Evolutionary conservation across 2,888 invertebrate genomes (phyloP).

Genomic region (Cephus nigrinus): DNA sequence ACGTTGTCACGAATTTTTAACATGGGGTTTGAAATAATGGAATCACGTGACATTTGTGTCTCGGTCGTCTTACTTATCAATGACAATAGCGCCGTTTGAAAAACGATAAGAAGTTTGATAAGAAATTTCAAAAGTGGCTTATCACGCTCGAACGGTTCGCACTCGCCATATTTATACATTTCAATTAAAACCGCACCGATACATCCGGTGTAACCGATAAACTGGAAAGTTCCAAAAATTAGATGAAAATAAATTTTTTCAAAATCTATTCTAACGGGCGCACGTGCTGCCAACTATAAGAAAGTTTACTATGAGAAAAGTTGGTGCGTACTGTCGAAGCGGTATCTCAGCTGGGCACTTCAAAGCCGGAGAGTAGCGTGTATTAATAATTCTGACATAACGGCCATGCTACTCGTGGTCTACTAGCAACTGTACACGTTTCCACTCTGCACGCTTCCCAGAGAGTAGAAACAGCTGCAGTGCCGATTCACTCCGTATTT

Average conservation of each 20-base stretch:
- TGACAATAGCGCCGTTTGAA: not conserved
- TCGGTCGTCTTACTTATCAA: not conserved
- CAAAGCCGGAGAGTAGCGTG: not conserved
- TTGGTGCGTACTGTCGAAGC: not conserved
- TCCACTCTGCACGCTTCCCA: not conserved
- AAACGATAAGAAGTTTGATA: not conserved
- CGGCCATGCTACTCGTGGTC: not conserved
- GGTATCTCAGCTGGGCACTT: not conserved
- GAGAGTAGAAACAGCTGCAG: not conserved
- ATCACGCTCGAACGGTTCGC: not conserved
- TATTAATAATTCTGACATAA: conserved; percentile 7
- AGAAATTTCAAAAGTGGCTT: not conserved
- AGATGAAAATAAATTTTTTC: not conserved
- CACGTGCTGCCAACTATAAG: not conserved
- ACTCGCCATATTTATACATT: not conserved
- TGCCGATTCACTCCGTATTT: not conserved
- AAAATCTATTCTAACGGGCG: not conserved
- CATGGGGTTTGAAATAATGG: too few species aligned
- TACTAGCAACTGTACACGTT: not conserved
- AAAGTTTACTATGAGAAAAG: not conserved
- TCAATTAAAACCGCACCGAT: not conserved
- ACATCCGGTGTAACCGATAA: not conserved
- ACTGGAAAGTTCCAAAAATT: not conserved
- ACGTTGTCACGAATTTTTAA: too few species aligned
- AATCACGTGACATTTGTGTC: not conserved